These are phyloP conservation scores for Urophycis tenuis DNA, from an alignment of 2,797 vertebrate genomes.

Conservation along the genomic window DNA sequence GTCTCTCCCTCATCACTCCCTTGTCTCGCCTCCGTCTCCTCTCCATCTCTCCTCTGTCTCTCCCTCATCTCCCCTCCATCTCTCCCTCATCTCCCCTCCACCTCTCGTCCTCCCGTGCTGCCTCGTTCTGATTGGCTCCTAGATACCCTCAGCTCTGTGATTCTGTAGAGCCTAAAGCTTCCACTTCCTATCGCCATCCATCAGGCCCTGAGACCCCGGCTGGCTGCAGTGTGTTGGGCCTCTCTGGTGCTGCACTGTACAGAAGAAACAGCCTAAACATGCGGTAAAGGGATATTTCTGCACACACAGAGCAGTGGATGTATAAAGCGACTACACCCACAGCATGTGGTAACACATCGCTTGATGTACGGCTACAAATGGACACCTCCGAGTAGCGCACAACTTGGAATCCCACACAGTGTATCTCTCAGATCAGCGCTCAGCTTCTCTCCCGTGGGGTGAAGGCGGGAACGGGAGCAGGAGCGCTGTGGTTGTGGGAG, in stretches of 20 bases:
- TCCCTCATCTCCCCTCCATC: too few relatives aligned
- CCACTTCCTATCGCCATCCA: constrained; percentile 26
- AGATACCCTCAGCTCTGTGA: constrained; percentile 36
- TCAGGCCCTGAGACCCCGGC: too few relatives aligned
- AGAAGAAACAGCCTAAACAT: constrained; percentile 31
- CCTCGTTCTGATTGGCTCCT: constrained; percentile 33
- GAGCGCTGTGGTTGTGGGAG: constrained; percentile 39
- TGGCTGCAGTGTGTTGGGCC: constrained; percentile 17
- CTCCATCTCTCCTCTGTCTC: too few relatives aligned
- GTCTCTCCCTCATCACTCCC: too few relatives aligned
- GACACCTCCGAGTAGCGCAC: constrained; percentile 52
- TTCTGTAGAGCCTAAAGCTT: constrained; percentile 41
- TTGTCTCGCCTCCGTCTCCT: too few relatives aligned
- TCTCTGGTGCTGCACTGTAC: constrained; percentile 29
- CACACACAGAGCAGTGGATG: constrained; percentile 41
- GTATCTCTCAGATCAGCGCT: constrained; percentile 60
- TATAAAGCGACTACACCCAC: constrained; percentile 51
- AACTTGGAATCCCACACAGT: constrained; percentile 61
- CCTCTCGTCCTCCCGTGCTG: neutral
- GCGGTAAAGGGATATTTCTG: constrained; percentile 55
- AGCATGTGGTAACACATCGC: constrained; percentile 59
- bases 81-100: too few relatives aligned
- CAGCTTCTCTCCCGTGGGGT: constrained; percentile 52
- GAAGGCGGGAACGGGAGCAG: constrained; percentile 41
- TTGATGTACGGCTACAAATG: constrained; percentile 69